A percentile compares a stretch with the other conserved stretches of the same genome.
Evolutionary conservation across 1,140 invertebrate species (phyloP).

Genomic region (Eueides isabella): DNA sequence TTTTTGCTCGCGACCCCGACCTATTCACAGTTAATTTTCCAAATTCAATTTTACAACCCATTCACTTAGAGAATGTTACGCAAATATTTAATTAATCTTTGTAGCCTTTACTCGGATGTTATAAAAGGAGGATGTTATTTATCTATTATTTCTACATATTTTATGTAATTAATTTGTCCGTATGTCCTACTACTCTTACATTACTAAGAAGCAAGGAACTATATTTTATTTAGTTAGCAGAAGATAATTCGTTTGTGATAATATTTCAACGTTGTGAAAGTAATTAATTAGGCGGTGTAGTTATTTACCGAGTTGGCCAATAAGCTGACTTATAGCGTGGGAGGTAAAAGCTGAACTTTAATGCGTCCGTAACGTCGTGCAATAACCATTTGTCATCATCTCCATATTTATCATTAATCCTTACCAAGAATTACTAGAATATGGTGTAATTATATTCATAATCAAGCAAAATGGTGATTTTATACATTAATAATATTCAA

Average conservation of each 20-base stretch:
- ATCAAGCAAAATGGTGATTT: neutral
- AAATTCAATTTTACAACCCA: slow-evolving; percentile 68
- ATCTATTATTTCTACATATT: too few species aligned
- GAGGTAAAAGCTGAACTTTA: slow-evolving; percentile 33
- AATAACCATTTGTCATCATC: slow-evolving; percentile 59
- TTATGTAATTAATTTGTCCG: too few species aligned
- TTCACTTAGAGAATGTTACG: slow-evolving; percentile 58
- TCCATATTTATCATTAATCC: slow-evolving; percentile 37
- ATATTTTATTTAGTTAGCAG: neutral
- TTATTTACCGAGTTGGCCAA: slow-evolving; percentile 34
- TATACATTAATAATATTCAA: too few species aligned
- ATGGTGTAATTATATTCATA: slow-evolving; percentile 3
- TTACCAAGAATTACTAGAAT: slow-evolving; percentile 17
- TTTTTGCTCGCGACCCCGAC: slow-evolving; percentile 62
- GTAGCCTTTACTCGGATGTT: neutral
- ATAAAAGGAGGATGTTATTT: neutral
- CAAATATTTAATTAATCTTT: slow-evolving; percentile 59
- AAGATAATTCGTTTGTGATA: neutral
- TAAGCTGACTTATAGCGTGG: slow-evolving; percentile 30
- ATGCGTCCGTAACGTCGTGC: slow-evolving; percentile 49
- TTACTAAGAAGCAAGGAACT: neutral
- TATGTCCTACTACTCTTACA: too few species aligned
- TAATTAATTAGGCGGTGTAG: slow-evolving; percentile 64
- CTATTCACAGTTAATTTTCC: slow-evolving; percentile 71
- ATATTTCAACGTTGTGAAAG: neutral